Conservation (phyloP, 2,113 vertebrate genomes). For the Alligator sinensis region DNA sequence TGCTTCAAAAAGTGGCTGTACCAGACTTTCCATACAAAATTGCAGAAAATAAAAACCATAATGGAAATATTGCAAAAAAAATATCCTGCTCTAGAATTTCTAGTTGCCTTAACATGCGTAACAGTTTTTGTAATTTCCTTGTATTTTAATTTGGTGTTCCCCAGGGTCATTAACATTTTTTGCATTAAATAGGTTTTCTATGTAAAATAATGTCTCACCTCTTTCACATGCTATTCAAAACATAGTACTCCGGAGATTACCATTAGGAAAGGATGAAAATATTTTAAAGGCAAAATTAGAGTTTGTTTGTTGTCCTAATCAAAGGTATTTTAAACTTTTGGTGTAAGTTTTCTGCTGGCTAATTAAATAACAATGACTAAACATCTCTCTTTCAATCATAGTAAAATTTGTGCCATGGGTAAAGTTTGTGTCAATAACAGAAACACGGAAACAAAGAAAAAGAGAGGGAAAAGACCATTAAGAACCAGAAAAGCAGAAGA, state of each 20-base stretch:
- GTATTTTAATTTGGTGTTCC: neutral
- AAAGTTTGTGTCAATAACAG: neutral
- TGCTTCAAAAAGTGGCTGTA: neutral
- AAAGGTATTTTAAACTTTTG: neutral
- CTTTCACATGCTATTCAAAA: neutral
- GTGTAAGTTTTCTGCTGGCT: rapidly evolving
- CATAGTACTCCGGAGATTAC: neutral
- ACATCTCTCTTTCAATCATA: neutral
- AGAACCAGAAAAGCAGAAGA: slow-evolving; percentile 57
- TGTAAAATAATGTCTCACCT: neutral
- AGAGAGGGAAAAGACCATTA: slow-evolving; percentile 9
- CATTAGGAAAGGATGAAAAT: neutral
- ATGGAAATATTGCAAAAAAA: neutral
- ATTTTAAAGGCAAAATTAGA: neutral
- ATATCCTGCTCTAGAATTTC: neutral
- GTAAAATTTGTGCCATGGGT: neutral
- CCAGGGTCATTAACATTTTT: neutral
- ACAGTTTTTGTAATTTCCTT: neutral
- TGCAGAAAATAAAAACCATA: neutral
- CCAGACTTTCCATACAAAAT: neutral
- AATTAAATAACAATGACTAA: neutral
- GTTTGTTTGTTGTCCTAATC: neutral
- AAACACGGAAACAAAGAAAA: neutral
- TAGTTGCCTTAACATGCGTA: too few relatives aligned
- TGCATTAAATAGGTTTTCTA: neutral